Conservation (phyloP, 2,797 vertebrate species). For the Helarctos malayanus region DNA sequence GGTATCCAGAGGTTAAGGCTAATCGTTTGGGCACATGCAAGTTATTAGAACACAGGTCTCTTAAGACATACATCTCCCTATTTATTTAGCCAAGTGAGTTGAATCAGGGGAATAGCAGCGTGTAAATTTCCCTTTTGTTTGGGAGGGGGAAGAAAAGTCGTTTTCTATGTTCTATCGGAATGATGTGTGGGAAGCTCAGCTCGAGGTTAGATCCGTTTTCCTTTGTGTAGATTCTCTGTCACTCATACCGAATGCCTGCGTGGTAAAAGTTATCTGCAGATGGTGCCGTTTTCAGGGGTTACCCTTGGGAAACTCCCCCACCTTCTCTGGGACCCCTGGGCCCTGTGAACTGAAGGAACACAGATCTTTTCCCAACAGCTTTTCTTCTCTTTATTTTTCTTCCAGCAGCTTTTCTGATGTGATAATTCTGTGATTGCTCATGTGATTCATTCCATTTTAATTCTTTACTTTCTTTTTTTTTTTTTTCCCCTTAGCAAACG, state of each 20-base stretch:
- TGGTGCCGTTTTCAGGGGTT: background rate
- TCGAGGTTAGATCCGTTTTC: background rate
- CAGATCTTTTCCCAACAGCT: background rate
- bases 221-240: background rate
- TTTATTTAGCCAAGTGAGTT: background rate
- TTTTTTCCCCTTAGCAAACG: constrained; percentile 92
- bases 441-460: background rate
- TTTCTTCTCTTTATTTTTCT: background rate
- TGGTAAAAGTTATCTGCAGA: background rate
- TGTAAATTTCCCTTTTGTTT: background rate
- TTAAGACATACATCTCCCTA: background rate
- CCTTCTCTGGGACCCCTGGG: background rate
- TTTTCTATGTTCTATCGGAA: background rate
- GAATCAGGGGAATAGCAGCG: too few relatives aligned
- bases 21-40: background rate
- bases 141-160: background rate
- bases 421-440: background rate
- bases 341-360: background rate
- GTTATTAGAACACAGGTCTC: background rate
- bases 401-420: background rate
- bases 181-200: background rate
- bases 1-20: background rate
- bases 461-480: constrained; percentile 77
- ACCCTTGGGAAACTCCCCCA: background rate
- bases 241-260: rapidly evolving